A percentile compares a stretch with the other conserved stretches of the same genome.
Conservation (phyloP, 2,113 vertebrate genomes). For the Eonycteris spelaea region DNA sequence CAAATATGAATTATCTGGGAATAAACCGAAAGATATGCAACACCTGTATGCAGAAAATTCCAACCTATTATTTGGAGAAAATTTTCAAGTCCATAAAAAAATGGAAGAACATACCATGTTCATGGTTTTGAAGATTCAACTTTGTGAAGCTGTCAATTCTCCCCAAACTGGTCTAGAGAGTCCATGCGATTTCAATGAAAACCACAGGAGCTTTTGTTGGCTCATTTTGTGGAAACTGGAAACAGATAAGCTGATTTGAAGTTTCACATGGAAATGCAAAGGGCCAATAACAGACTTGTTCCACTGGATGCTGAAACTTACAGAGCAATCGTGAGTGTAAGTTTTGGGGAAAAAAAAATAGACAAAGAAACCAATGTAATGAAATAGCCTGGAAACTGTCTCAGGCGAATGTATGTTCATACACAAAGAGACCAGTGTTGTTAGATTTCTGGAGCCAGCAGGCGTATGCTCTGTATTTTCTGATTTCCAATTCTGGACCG, state of each 20-base stretch:
- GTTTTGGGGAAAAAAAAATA: neutral
- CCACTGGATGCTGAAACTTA: neutral
- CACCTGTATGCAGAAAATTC: neutral
- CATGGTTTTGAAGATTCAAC: conserved; percentile 2
- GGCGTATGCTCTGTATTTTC: neutral
- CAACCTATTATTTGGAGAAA: neutral
- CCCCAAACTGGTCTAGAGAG: neutral
- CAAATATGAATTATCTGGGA: neutral
- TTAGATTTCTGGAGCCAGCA: neutral
- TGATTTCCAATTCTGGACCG: too few relatives aligned
- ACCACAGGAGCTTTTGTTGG: neutral
- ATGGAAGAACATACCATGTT: neutral
- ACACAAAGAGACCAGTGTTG: neutral
- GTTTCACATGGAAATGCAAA: neutral
- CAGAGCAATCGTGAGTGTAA: neutral
- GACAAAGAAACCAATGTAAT: neutral
- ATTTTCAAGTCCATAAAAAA: neutral
- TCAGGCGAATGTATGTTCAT: neutral
- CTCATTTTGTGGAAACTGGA: neutral
- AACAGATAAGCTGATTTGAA: neutral
- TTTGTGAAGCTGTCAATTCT: neutral
- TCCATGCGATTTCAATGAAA: neutral
- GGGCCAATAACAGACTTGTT: neutral
- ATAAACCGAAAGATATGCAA: neutral
- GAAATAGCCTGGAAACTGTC: neutral